Conservation (phyloP, 2,113 vertebrate species). For the Nasalis larvatus region DNA sequence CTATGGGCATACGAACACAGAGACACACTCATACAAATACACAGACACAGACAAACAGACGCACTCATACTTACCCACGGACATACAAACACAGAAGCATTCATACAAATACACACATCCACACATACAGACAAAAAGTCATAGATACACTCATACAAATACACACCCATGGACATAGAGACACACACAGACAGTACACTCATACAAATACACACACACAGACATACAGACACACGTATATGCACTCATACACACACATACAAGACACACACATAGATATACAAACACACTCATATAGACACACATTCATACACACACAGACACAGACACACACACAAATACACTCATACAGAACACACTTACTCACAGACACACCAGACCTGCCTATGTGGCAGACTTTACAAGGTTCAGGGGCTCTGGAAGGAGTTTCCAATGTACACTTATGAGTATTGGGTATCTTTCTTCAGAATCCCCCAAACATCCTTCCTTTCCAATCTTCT, state of each 20-base stretch:
- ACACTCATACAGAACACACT: too few relatives aligned
- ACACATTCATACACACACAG: background rate
- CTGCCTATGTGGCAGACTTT: background rate
- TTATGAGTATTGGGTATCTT: background rate
- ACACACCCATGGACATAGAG: background rate
- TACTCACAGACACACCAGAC: background rate
- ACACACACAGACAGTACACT: background rate
- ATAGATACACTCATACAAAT: background rate
- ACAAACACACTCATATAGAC: background rate
- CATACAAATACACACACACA: background rate
- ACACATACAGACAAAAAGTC: background rate
- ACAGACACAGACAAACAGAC: too few relatives aligned
- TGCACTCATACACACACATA: background rate
- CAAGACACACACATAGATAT: background rate
- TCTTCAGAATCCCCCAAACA: background rate
- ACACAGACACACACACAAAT: background rate
- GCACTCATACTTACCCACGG: too few relatives aligned
- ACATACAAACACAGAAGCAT: too few relatives aligned
- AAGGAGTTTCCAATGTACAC: background rate
- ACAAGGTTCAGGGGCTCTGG: background rate
- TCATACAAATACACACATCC: background rate
- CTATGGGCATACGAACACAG: background rate
- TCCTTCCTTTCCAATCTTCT: background rate
- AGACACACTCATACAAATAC: too few relatives aligned
- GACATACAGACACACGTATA: background rate